Evolutionary conservation across 2,888 invertebrate species (phyloP), one percentile per base, ranked within the genome.

Genomic region (Lithosia quadra): DNA sequence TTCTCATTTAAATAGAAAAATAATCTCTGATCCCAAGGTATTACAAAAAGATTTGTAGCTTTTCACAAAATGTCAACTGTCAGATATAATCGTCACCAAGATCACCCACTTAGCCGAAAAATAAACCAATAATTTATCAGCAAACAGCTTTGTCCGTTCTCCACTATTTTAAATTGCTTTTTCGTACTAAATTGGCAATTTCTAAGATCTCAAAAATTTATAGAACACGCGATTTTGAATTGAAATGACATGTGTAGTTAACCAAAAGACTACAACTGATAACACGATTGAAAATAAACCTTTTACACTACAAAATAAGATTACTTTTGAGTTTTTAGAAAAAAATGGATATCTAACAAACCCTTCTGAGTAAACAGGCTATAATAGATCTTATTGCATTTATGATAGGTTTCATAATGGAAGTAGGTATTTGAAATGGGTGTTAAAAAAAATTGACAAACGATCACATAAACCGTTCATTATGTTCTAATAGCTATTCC

Each of bases 401-500:
- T 22, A 15, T 8, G 10, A 55, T 63, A 63, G 9, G 55, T 8
- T 8, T 34, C 15, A 64, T 39, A 56, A 13, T 64, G 8, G 22
- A 33, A 58, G 33, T n/a, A n/a, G n/a, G n/a, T 0, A 33, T 53
- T 33, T 21, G 21, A 13, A 36, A 63, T 18, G 8, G 13, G 21
- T 39, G 21, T 13, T 11, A 56, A 24, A 57, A 90, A 69, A 90
- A 91, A 90, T 89, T 92, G 93, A 92, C 90, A 90, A 90, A 93
- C 88, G 91, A 88, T 84, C 84, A 79, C 84, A 86, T 86, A 87
- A 90, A 88, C 88, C 89, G 91, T 90, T 93, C 92, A 92, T 93
- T 93, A 91, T 92, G 85, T 88, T 89, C 88, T 93, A 93, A 93
- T 93, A 55, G 63, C 63, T 55, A 92, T 90, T 86, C 91, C 90